phyloP scores from a whole-genome alignment of 92 coral and sea anemone species.

The Chrysogorgia sp. region DNA sequence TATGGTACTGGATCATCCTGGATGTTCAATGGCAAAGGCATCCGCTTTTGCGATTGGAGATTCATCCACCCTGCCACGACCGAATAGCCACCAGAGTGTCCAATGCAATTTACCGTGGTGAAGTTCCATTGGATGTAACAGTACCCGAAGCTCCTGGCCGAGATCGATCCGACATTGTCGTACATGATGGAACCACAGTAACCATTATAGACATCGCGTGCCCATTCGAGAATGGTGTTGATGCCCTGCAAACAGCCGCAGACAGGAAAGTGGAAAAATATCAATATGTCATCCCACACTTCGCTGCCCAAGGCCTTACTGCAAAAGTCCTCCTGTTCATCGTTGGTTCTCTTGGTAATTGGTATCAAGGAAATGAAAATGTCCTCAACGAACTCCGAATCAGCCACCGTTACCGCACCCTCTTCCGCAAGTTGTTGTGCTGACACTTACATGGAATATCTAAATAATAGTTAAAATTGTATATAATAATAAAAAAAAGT shows the following conservation, averaged over 20 bases:
- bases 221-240: slow-evolving; percentile 19
- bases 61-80: slow-evolving; percentile 7
- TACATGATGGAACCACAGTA: background rate
- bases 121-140: background rate
- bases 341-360: slow-evolving; percentile 9
- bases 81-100: background rate
- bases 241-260: slow-evolving; percentile 3
- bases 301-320: background rate
- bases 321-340: slow-evolving; percentile 9
- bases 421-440: slow-evolving; percentile 13
- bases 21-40: background rate
- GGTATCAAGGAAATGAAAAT: slow-evolving; percentile 8
- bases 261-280: slow-evolving; percentile 6
- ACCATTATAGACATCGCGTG: slow-evolving; percentile 7
- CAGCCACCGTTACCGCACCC: background rate
- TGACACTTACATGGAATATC: slow-evolving; percentile 20
- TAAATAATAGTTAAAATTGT: background rate
- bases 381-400: slow-evolving; percentile 6
- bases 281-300: background rate
- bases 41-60: slow-evolving; percentile 17
- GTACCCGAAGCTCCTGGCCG: slow-evolving; percentile 16
- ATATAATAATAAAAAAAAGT: no score
- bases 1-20: background rate
- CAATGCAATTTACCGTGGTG: slow-evolving; percentile 22
- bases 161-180: slow-evolving; percentile 1